A percentile compares a stretch with the other conserved stretches of the same genome.
These are phyloP conservation scores for Dryobota labecula DNA, from an alignment of 2,888 invertebrate genomes.

Conservation along the genomic window DNA sequence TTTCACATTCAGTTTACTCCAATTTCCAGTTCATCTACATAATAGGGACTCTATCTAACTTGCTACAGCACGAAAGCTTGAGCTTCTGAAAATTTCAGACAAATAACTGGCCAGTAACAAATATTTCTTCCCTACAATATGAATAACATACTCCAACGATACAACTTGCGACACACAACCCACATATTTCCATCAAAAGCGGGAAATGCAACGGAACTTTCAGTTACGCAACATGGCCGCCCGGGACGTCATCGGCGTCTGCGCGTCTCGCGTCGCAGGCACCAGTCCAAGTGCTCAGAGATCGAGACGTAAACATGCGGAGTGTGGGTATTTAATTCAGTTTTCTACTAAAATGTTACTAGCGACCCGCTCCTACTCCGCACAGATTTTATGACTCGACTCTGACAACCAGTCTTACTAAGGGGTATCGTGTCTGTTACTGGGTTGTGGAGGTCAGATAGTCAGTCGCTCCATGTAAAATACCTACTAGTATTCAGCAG, in stretches of 20 bases:
- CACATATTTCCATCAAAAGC: neutral
- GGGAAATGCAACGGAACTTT: slow-evolving; percentile 48
- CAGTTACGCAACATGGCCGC: slow-evolving; percentile 30
- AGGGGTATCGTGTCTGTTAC: too few species aligned
- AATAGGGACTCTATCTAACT: neutral
- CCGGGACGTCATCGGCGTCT: slow-evolving; percentile 65
- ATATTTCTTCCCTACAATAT: neutral
- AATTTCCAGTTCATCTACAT: neutral
- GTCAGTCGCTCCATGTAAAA: too few species aligned
- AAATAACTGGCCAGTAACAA: neutral
- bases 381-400: neutral
- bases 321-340: neutral
- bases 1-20: too few species aligned
- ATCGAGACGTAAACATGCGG: slow-evolving; percentile 22
- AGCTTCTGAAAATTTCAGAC: neutral
- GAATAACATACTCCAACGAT: neutral
- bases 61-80: neutral
- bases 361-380: too few species aligned
- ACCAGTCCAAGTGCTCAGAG: slow-evolving; percentile 34
- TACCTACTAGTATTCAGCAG: too few species aligned
- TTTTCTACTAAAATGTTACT: neutral
- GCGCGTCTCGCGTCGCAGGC: slow-evolving; percentile 60
- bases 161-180: too few species aligned
- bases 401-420: too few species aligned
- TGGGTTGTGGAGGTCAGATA: too few species aligned